Base-by-base conservation (phyloP, 2,113 vertebrate genomes). In the Periophthalmus modestus region DNA sequence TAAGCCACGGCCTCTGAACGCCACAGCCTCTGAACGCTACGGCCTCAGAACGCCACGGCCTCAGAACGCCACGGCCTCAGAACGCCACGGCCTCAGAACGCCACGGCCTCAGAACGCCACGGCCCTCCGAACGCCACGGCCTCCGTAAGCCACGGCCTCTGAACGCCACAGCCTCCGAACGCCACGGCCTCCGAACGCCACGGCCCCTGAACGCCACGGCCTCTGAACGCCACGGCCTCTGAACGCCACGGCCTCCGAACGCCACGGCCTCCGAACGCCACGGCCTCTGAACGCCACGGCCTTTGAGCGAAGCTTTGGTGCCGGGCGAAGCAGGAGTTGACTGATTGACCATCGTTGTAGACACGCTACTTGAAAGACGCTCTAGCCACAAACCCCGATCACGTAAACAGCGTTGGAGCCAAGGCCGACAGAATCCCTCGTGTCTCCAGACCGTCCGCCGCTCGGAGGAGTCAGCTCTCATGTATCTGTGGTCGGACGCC, bases 401-500 rank as follows among this genome's bases (percentile, higher is more conserved):
- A 57, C 74, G 87, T 92, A 92, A 93, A 93, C 83, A 92, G 76
- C 68, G 83, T n/a, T 88, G 89, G 89, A 90, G 90, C 92, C 91
- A 93, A 92, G 91, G 92, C 92, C 91, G 89, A 82, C 82, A 81
- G 87, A 90, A 92, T 89, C 92, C 85, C 87, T 80, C 12, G 86
- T 84, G 92, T 92, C 91, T 93, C 90, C 88, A 89, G 87, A 89
- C 88, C 89, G 89, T 93, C 91, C 88, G 85, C 79, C 83, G 84
- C 80, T 92, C 89, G 84, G 91, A 86, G 88, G 85, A 90, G 90
- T 90, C 89, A 85, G 91, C 92, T 93, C 92, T 93, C 86, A 73
- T 91, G 91, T 89, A 91, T 93, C 89, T 92, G 93, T 91, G 93
- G 93, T 93, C 85, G 87, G 89, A 85, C 88, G 28, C 88, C 86